Base-by-base conservation (phyloP, 2,888 invertebrate species). In the Ormyrus thymus region DNA sequence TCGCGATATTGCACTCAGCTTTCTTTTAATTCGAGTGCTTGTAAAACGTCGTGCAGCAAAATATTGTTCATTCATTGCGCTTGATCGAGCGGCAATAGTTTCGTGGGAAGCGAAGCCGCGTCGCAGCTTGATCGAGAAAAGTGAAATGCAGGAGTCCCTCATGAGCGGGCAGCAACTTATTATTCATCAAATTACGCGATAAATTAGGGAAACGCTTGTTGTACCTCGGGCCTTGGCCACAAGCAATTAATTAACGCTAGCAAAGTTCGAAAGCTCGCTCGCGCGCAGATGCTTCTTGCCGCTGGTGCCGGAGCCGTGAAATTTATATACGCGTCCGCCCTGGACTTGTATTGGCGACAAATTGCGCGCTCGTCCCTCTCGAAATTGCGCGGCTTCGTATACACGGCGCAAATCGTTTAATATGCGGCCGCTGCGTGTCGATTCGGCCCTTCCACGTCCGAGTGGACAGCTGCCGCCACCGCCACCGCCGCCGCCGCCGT, bases 121-220 rank as follows among this genome's bases (percentile, higher is more conserved):
- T 1, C 29, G 29, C 29, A 29, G 0, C 29, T 29, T 29, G 2
- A 29, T 29, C 29, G 29, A 29, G 61, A 61, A 61, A 61, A 61
- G 61, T 61, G 8, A 43, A 10, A 3, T n/a, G 53, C 61, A 9
- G 6, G 58, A 13, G 15, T 11, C 51, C 62, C 6, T n/a, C 29
- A 29, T 29, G 29, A 10, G n/a, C 59, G 1, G 10, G n/a, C 29
- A 7, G 4, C 29, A 68, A 13, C 53, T 55, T 13, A 58, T 71
- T 71, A 65, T 71, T 71, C 45, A 71, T 66, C 46, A 53, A 66
- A 77, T 77, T 45, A 66, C 65, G 53, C 65, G 62, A 71, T 71
- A 56, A 77, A 77, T 77, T 71, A 71, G 50, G 7, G 51, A 13
- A 10, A 61, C 8, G 43, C 13, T 53, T 10, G 29, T 10, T 7